These are phyloP conservation scores for Lamellibrachia columna DNA, from an alignment of 2,888 invertebrate genomes.

Conservation along the genomic window DNA sequence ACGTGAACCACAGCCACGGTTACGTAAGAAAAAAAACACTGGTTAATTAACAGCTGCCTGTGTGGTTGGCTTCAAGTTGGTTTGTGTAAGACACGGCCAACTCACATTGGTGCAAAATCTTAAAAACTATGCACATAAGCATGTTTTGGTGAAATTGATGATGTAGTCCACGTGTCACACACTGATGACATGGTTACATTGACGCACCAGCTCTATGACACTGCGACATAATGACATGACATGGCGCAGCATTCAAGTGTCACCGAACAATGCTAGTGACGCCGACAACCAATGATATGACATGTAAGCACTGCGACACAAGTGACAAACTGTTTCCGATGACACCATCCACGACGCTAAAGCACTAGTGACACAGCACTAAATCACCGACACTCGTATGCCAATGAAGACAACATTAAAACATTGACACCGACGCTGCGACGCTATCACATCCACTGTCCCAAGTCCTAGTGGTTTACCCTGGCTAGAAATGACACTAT, in stretches of 20 bases:
- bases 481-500: slow-evolving; percentile 16
- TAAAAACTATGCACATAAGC: neutral
- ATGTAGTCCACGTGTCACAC: neutral
- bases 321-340: neutral
- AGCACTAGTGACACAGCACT: neutral
- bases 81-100: neutral
- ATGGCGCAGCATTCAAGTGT: neutral
- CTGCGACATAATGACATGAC: neutral
- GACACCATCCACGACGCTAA: neutral
- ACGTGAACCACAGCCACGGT: neutral
- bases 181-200: neutral
- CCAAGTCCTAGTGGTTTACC: neutral
- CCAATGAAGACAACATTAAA: neutral
- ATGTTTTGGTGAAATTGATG: neutral
- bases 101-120: neutral
- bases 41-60: neutral
- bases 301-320: neutral
- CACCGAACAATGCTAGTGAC: neutral
- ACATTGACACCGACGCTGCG: neutral
- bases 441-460: neutral
- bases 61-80: neutral
- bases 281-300: neutral
- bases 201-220: no score
- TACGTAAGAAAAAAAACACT: neutral
- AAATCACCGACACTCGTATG: neutral